phyloP scores from a whole-genome alignment of 2,797 vertebrate species.

The Corythornis leucogaster region DNA sequence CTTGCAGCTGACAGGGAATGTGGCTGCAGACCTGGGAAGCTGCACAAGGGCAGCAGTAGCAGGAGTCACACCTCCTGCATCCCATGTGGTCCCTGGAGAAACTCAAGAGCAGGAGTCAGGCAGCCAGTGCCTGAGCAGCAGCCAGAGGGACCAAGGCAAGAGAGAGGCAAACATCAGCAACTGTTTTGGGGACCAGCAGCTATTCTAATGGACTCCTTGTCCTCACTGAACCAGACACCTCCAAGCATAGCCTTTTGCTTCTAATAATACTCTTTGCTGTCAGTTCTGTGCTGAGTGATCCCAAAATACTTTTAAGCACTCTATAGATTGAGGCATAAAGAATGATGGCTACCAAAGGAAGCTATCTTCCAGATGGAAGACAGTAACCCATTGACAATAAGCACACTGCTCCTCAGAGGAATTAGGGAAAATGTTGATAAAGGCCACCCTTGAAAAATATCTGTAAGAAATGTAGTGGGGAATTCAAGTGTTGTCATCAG shows the following conservation, averaged over 20 bases:
- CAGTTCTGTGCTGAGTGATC: background rate
- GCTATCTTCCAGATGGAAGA: background rate
- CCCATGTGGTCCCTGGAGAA: accelerated
- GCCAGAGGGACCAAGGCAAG: background rate
- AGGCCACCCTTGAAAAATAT: background rate
- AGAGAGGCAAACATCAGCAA: background rate
- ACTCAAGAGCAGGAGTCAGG: accelerated
- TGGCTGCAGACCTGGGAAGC: background rate
- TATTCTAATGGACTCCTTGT: background rate
- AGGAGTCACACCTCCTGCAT: background rate
- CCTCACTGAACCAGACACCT: background rate
- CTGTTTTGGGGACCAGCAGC: background rate
- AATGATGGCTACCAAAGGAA: background rate
- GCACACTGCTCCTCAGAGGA: background rate
- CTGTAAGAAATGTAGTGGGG: background rate
- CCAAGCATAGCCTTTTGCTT: background rate
- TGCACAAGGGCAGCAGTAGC: background rate
- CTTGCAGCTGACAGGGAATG: background rate
- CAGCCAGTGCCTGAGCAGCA: background rate
- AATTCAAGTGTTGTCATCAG: background rate
- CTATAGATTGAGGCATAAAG: background rate
- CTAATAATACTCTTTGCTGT: constrained; percentile 17
- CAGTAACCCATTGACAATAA: background rate
- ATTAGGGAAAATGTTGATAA: background rate
- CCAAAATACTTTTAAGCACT: background rate